These are phyloP conservation scores for Mirza zaza DNA, from an alignment of 2,113 vertebrate species.

Conservation along the genomic window DNA sequence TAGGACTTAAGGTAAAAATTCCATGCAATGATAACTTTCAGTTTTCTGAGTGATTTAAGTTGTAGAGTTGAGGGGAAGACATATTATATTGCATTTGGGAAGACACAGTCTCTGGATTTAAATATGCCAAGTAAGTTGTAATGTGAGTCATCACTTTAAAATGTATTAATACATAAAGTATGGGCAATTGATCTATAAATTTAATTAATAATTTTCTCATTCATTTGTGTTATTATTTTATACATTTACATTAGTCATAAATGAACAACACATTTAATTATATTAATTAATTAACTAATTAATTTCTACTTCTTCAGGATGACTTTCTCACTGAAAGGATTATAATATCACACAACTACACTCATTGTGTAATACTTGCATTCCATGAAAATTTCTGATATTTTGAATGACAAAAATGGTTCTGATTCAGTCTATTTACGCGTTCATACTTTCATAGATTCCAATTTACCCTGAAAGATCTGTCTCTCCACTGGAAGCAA, in stretches of 20 bases:
- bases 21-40: background rate
- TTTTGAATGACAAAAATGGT: background rate
- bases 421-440: background rate
- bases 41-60: background rate
- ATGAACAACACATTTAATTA: background rate
- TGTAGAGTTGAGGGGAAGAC: background rate
- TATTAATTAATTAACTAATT: background rate
- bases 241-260: background rate
- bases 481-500: background rate
- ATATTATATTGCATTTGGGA: background rate
- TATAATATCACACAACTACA: background rate
- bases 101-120: background rate
- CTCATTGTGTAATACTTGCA: background rate
- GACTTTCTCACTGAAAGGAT: background rate
- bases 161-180: background rate
- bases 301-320: background rate
- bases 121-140: background rate
- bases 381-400: background rate
- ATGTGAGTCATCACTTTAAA: background rate
- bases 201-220: background rate
- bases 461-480: background rate
- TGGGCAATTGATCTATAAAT: background rate
- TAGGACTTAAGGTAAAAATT: background rate
- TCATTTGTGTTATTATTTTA: background rate
- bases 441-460: background rate